phyloP scores from a whole-genome alignment of 2,888 invertebrate genomes.

The Acheta domesticus region DNA sequence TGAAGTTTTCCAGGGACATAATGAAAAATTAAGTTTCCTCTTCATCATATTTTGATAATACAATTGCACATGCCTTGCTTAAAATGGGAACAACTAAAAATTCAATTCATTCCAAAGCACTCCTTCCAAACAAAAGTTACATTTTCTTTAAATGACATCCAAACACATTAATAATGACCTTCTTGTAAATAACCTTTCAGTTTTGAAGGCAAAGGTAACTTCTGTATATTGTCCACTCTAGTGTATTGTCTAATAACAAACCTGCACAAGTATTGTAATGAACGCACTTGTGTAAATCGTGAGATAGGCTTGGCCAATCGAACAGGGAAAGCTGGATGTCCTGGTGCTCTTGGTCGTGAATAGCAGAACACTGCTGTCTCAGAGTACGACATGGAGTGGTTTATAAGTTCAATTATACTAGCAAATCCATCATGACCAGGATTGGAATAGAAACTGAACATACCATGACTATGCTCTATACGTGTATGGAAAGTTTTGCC shows the following conservation, averaged over 20 bases:
- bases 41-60: not conserved
- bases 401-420: slow-evolving; percentile 68
- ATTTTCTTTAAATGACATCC: not conserved
- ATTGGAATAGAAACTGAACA: slow-evolving; percentile 52
- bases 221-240: slow-evolving; percentile 64
- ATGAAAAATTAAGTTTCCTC: too few relatives aligned
- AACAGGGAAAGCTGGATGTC: slow-evolving; percentile 69
- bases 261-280: slow-evolving; percentile 68
- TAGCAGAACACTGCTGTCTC: slow-evolving; percentile 69
- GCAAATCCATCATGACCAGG: slow-evolving; percentile 55
- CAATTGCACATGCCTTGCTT: not conserved
- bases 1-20: too few relatives aligned
- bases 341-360: slow-evolving; percentile 62
- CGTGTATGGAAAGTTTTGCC: slow-evolving; percentile 70
- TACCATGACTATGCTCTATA: slow-evolving; percentile 67
- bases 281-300: slow-evolving; percentile 66
- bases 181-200: slow-evolving; percentile 56
- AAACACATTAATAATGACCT: slow-evolving; percentile 39
- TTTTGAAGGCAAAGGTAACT: slow-evolving; percentile 63
- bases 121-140: too few relatives aligned
- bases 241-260: slow-evolving; percentile 69
- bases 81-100: not conserved
- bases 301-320: slow-evolving; percentile 71
- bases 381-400: slow-evolving; percentile 69
- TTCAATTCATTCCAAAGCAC: too few relatives aligned